Evolutionary conservation across 1,140 invertebrate species (phyloP).

Genomic region (Megalopta genalis): DNA sequence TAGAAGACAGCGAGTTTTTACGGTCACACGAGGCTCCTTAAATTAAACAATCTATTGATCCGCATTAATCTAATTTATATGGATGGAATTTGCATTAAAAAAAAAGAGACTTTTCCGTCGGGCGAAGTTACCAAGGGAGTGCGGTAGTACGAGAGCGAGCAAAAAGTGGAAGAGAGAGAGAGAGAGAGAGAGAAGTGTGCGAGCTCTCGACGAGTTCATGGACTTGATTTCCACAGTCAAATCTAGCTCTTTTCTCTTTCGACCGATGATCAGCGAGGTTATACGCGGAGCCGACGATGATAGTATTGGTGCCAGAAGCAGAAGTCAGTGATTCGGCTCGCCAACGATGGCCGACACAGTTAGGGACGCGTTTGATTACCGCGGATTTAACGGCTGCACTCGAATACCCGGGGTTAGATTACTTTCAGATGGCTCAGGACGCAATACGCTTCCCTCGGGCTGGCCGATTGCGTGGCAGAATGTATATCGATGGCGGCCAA

Average conservation of each 20-base stretch:
- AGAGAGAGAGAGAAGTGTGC: not conserved
- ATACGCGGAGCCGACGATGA: constrained; percentile 21
- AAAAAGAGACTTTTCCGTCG: not conserved
- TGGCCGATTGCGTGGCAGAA: constrained; percentile 37
- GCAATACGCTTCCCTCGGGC: constrained; percentile 27
- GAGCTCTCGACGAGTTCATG: not conserved
- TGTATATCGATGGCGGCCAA: constrained; percentile 45
- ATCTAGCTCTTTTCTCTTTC: constrained; percentile 30
- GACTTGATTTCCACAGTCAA: constrained; percentile 38
- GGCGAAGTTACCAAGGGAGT: constrained; percentile 2
- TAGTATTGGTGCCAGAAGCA: constrained; percentile 47
- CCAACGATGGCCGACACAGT: constrained; percentile 16
- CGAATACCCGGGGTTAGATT: constrained; percentile 47
- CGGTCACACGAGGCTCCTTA: too few relatives aligned
- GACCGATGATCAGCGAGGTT: constrained; percentile 36
- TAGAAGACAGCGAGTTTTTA: too few relatives aligned
- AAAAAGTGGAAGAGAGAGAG: not conserved
- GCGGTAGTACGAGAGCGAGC: not conserved
- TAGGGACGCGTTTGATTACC: constrained; percentile 64
- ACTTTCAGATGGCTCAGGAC: constrained; percentile 54
- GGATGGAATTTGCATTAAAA: not conserved
- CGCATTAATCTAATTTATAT: not conserved
- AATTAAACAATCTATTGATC: not conserved
- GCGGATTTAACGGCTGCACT: constrained; percentile 62
- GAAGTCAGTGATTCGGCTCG: constrained; percentile 58